Base-by-base conservation (phyloP, 2,113 vertebrate genomes). In the Corydoras maculifer region DNA sequence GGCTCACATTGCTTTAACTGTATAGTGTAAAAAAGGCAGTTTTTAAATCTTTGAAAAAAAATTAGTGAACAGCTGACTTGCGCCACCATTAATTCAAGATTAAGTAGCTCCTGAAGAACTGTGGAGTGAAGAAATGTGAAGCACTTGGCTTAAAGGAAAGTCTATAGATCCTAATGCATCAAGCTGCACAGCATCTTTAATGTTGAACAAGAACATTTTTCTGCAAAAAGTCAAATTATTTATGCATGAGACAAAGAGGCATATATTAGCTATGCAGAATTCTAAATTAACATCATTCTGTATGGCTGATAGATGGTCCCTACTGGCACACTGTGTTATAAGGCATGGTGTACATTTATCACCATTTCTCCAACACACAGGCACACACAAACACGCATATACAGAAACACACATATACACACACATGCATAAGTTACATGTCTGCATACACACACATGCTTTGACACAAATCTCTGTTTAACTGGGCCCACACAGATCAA, bases 401-500 rank as follows among this genome's bases (percentile, higher is more conserved):
- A 53, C 9, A 53, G 3, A 53, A 53, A 53, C 51, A 12, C 51
- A 68, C 43, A 60, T 5, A 65, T 10, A 25, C 49, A 51, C 18
- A 68, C 43, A 60, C 9, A 65, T 10, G 57, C 14, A 68, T 10
- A 32, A 12, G 30, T 31, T 48, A 43, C 2, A 43, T 43, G 35
- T 43, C 35, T 8, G 35, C 35, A 8, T 43, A 67, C 51, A 50
- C 49, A 68, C 43, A 60, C 9, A 65, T 10, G 57, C 14, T 25
- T 25, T 25, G 18, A 68, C 13, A 32, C 18, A 30, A 25, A 31
- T 48, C 35, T 43, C 35, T 43, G 7, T 8, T 8, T 25, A 25
- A 25, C 35, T 43, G 4, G 0, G 7, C 35, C 35, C 35, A 8
- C 58, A 78, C 67, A 79, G 84, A 86, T 88, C 87, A 86, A 71